Percentiles rank a stretch among this genome's conserved stretches.
Evolutionary conservation across 2,113 vertebrate species (phyloP).

Genomic region (Anguilla rostrata): DNA sequence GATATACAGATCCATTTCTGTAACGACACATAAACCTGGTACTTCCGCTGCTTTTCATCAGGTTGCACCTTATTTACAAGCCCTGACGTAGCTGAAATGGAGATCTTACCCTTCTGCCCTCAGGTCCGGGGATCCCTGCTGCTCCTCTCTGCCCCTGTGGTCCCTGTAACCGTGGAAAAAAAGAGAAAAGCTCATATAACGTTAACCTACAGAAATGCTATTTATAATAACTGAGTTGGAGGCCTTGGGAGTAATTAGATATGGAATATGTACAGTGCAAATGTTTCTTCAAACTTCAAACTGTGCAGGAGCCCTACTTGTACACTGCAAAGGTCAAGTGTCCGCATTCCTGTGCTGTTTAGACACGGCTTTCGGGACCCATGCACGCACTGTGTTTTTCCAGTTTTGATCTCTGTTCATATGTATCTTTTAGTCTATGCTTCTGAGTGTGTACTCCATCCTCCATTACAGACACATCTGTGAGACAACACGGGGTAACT

Average conservation of each 20-base stretch:
- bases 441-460: not conserved
- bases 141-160: slow-evolving; percentile 76
- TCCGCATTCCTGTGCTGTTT: not conserved
- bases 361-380: not conserved
- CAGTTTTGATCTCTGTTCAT: not conserved
- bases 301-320: not conserved
- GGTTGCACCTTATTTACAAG: not conserved
- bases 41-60: not conserved
- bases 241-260: not conserved
- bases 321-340: not conserved
- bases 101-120: slow-evolving; percentile 86
- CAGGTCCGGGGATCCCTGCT: slow-evolving; percentile 77
- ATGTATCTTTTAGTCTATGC: not conserved
- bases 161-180: slow-evolving; percentile 70
- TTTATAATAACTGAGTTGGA: not conserved
- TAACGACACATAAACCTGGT: not conserved
- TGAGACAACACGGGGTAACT: not conserved
- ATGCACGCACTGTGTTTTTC: not conserved
- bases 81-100: not conserved
- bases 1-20: not conserved
- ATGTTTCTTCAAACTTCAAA: not conserved
- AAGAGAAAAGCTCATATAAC: slow-evolving; percentile 19
- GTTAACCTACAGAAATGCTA: not conserved
- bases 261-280: not conserved
- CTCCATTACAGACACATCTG: not conserved